These are phyloP conservation scores for Drosophila falleni DNA, from an alignment of 2,888 invertebrate species.

Conservation along the genomic window DNA sequence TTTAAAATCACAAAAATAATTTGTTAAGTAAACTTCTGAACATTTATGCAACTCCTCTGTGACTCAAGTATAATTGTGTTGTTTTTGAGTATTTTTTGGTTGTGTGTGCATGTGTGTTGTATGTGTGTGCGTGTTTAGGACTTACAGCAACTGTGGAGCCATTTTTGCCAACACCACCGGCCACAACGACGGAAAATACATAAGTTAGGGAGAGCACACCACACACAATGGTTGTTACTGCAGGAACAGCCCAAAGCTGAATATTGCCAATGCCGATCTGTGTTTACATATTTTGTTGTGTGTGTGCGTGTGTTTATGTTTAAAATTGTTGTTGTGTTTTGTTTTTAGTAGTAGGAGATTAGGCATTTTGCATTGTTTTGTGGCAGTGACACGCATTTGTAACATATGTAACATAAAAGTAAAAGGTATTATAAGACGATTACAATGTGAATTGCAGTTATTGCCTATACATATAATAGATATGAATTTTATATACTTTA, in stretches of 20 bases:
- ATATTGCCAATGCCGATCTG: constrained; percentile 87
- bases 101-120: not conserved
- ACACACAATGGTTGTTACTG: constrained; percentile 90
- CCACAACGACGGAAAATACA: constrained; percentile 92
- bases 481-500: not conserved
- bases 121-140: constrained; percentile 78
- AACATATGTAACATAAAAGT: constrained; percentile 71
- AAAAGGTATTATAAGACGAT: constrained; percentile 63
- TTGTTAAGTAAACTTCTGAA: not conserved
- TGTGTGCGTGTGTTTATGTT: constrained; percentile 32
- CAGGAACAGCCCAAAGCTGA: constrained; percentile 92
- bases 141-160: constrained; percentile 99
- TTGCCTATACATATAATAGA: constrained; percentile 10
- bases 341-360: constrained; percentile 34
- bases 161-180: constrained; percentile 99
- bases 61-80: not conserved
- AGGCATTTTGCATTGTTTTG: constrained; percentile 34
- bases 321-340: constrained; percentile 21
- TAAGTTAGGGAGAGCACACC: constrained; percentile 90
- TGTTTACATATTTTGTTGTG: constrained; percentile 40
- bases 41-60: constrained; percentile 2
- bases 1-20: too few relatives aligned
- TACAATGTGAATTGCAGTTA: constrained; percentile 37
- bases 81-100: not conserved
- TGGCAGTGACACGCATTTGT: constrained; percentile 51